These are phyloP conservation scores for Littorina saxatilis DNA, from an alignment of 1,140 invertebrate genomes.

Conservation along the genomic window DNA sequence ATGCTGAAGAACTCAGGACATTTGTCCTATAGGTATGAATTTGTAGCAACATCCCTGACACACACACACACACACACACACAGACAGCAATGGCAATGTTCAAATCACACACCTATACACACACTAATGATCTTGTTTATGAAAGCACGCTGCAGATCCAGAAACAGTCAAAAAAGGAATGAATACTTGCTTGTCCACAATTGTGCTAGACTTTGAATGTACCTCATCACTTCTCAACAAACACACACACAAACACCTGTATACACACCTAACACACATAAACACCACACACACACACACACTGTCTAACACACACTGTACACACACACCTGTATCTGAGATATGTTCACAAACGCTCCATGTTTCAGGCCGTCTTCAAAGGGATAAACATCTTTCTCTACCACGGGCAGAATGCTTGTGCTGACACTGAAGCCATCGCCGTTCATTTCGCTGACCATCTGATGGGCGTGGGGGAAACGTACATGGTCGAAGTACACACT, in stretches of 20 bases:
- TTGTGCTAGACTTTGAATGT: no score
- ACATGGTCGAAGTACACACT: slow-evolving; percentile 83
- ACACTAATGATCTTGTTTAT: background rate
- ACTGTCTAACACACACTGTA: background rate
- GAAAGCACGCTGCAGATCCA: background rate
- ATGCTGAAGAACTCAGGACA: no score
- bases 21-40: no score
- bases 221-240: slow-evolving; percentile 23
- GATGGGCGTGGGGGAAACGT: slow-evolving; percentile 86
- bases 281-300: no score
- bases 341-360: background rate
- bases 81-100: background rate
- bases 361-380: slow-evolving; percentile 37
- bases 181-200: no score
- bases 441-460: slow-evolving; percentile 79
- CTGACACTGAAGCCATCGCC: slow-evolving; percentile 83
- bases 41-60: no score
- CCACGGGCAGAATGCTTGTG: slow-evolving; percentile 92
- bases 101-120: background rate
- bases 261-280: no score
- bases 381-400: slow-evolving; percentile 25
- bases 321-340: background rate
- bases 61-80: background rate
- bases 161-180: no score
- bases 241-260: no score